These are phyloP conservation scores for Dromas ardeola DNA, from an alignment of 2,113 vertebrate genomes.

Conservation along the genomic window DNA sequence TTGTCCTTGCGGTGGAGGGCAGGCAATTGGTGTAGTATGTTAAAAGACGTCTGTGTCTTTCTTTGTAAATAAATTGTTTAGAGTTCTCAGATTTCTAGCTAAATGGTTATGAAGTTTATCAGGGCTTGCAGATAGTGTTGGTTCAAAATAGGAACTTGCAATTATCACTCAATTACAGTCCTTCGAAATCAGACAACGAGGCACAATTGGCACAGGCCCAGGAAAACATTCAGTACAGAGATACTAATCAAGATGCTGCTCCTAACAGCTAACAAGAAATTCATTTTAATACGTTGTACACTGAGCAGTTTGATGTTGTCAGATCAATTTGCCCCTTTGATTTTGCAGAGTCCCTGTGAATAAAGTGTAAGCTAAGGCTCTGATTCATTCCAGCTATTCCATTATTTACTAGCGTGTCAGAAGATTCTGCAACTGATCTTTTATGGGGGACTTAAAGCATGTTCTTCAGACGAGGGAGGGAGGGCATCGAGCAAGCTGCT, in stretches of 20 bases:
- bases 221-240: conserved; percentile 53
- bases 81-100: conserved; percentile 73
- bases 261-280: conserved; percentile 30
- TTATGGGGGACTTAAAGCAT: background rate
- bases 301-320: background rate
- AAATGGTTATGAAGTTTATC: conserved; percentile 70
- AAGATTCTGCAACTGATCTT: background rate
- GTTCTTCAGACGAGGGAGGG: background rate
- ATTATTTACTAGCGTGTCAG: background rate
- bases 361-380: conserved; percentile 29
- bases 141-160: conserved; percentile 64
- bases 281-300: conserved; percentile 38
- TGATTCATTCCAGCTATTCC: conserved; percentile 28
- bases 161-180: conserved; percentile 70
- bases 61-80: conserved; percentile 76
- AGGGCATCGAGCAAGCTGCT: background rate
- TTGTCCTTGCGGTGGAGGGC: conserved; percentile 10
- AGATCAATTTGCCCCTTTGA: conserved; percentile 60
- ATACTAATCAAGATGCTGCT: conserved; percentile 44
- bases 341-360: background rate
- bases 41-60: conserved; percentile 51
- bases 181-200: conserved; percentile 66
- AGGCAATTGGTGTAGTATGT: conserved; percentile 25
- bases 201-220: conserved; percentile 63
- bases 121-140: conserved; percentile 22